These are phyloP conservation scores for Anguilla pacifica DNA, from an alignment of 2,797 vertebrate species.

Conservation along the genomic window DNA sequence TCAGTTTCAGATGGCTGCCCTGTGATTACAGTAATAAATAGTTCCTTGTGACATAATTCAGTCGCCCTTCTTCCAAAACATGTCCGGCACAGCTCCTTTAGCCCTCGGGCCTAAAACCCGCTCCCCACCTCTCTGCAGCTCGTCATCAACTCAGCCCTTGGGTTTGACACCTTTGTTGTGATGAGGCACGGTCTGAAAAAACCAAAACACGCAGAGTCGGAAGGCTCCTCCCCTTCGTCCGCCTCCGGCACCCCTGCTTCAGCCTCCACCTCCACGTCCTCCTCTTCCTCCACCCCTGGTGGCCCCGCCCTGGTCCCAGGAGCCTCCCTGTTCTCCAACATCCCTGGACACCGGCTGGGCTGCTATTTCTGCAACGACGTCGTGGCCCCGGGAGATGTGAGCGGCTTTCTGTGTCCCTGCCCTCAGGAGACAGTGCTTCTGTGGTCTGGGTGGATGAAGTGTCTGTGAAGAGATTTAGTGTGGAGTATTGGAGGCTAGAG, in stretches of 20 bases:
- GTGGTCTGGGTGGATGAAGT: not conserved
- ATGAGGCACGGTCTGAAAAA: constrained; percentile 97
- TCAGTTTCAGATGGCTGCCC: not conserved
- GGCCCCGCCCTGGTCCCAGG: constrained; percentile 67
- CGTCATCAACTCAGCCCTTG: constrained; percentile 92
- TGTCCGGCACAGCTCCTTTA: not conserved
- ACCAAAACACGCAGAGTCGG: constrained; percentile 63
- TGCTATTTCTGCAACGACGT: constrained; percentile 99
- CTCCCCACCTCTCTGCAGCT: constrained; percentile 69
- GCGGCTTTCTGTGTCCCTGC: constrained; percentile 45
- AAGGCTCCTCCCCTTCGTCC: constrained; percentile 68
- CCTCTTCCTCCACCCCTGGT: constrained; percentile 60
- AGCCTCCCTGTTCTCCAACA: constrained; percentile 94
- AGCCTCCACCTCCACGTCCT: constrained; percentile 69
- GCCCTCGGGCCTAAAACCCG: not conserved
- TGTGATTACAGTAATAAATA: not conserved
- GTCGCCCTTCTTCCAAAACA: not conserved
- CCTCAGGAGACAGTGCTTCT: not conserved
- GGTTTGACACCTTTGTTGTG: constrained; percentile 98
- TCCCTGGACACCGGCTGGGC: constrained; percentile 95
- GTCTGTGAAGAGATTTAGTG: not conserved
- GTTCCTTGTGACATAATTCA: not conserved
- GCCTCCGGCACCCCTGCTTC: constrained; percentile 54
- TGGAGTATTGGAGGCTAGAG: not conserved
- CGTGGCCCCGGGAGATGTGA: constrained; percentile 96